Percentiles rank a stretch among this genome's conserved stretches.
phyloP scores from a whole-genome alignment of 2,113 vertebrate species.

The Ondatra zibethicus region DNA sequence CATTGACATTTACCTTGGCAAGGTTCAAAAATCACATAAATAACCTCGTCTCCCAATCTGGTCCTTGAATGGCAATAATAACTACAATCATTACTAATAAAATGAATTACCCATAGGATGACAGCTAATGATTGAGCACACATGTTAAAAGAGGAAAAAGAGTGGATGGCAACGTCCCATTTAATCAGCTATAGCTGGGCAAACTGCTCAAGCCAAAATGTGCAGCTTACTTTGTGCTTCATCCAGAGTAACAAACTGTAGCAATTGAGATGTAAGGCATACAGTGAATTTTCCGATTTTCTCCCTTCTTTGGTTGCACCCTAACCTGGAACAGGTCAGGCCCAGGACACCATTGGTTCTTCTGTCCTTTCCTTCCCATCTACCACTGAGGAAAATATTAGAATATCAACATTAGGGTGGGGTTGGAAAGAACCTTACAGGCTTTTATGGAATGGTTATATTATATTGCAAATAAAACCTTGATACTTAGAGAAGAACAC shows the following conservation, averaged over 20 bases:
- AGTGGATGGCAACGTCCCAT: neutral
- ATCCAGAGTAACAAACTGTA: conserved; percentile 47
- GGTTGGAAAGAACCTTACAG: neutral
- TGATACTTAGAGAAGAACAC: neutral
- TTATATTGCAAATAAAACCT: neutral
- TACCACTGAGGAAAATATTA: neutral
- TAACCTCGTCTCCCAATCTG: neutral
- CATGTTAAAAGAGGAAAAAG: neutral
- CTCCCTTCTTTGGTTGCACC: conserved; percentile 20
- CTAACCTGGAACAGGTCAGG: neutral
- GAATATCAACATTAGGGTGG: neutral
- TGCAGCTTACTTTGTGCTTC: conserved; percentile 16
- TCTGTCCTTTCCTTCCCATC: neutral
- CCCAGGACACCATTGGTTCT: neutral
- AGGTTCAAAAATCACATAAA: neutral
- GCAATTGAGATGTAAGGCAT: conserved; percentile 58
- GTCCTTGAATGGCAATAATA: conserved; percentile 42
- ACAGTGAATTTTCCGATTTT: neutral
- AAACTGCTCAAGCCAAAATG: conserved; percentile 27
- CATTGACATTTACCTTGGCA: neutral
- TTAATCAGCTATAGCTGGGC: neutral
- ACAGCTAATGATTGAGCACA: neutral
- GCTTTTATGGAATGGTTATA: neutral
- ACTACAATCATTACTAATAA: conserved; percentile 26
- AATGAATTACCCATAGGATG: conserved; percentile 1